Base-by-base conservation (phyloP, 2,797 vertebrate genomes). In the Helicolenus hilgendorfi region DNA sequence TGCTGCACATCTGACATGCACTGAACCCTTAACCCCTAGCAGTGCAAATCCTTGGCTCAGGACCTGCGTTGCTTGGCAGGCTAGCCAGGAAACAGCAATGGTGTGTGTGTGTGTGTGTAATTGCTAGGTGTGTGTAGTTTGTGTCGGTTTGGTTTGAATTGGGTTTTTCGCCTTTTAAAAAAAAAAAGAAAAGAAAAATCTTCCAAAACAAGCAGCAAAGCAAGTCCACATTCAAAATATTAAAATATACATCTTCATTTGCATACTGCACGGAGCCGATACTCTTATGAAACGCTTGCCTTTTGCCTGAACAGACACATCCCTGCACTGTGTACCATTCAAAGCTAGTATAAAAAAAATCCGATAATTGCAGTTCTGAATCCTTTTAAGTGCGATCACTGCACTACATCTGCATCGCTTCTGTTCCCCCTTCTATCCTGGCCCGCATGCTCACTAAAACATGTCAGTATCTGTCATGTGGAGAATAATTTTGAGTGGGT, bases 41-140 rank as follows among this genome's bases (percentile, higher is more conserved):
- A 72, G 85, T 79, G 53, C 81, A 88, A 76, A 85, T 84, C 72
- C 76, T 89, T 95, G 95, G 93, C 92, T 89, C 55, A 29, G 85
- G 73, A 84, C 26, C 29, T 63, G 58, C 80, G n/a, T 83, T 78
- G 68, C 73, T 96, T 96, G 96, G 92, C 94, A 94, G 83, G 45
- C 81, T 76, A 72, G 70, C 69, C 70, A 91, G 89, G 92, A 93
- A 94, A 86, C 63, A 79, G 84, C 92, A 76, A 31, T 56, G 9
- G 59, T 76, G 84, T 91, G 45, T 36, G 5, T 67, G 53, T 38
- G 13, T 72, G 38, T 87, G 72, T 83, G 68, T 84, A 72, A 86
- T 84, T 89, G 70, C 69, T 84, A 70, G 62, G 87, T 91, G 85
- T 74, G 81, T 71, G 38, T 68, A 70, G 72, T 83, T 49, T 69